These are phyloP conservation scores for Aphidius ervi DNA, from an alignment of 1,140 invertebrate genomes.

Conservation along the genomic window DNA sequence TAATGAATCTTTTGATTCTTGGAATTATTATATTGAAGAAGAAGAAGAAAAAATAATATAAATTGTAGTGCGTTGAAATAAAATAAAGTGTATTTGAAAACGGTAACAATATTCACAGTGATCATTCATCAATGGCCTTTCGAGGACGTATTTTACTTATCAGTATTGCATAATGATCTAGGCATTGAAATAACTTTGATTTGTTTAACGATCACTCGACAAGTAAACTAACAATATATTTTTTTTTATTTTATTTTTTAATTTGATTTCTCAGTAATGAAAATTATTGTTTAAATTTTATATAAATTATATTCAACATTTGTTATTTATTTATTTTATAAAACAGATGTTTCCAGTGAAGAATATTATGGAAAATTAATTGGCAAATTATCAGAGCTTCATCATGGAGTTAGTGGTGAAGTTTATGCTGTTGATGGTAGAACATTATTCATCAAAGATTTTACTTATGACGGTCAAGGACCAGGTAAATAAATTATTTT, in stretches of 20 bases:
- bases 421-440: slow-evolving; percentile 84
- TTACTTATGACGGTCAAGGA: slow-evolving; percentile 84
- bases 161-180: slow-evolving; percentile 1
- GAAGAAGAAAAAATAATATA: not conserved
- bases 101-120: slow-evolving; percentile 5
- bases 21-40: slow-evolving; percentile 4
- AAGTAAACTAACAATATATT: not conserved
- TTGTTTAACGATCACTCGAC: slow-evolving; percentile 7
- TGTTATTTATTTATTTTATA: slow-evolving; percentile 12
- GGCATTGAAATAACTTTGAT: not conserved
- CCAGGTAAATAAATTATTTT: slow-evolving; percentile 62
- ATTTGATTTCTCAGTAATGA: not conserved
- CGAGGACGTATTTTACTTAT: not conserved
- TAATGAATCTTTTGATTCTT: not conserved
- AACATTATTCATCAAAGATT: slow-evolving; percentile 81
- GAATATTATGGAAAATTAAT: slow-evolving; percentile 74
- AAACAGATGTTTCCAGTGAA: slow-evolving; percentile 41
- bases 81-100: slow-evolving; percentile 6
- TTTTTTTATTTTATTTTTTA: no score
- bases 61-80: not conserved
- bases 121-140: slow-evolving; percentile 2
- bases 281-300: not conserved
- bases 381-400: slow-evolving; percentile 69
- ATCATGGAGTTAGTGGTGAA: slow-evolving; percentile 79
- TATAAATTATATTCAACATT: not conserved